Percentiles rank a stretch among this genome's conserved stretches.
Conservation (phyloP, 1,140 invertebrate species). For the Ceratitis capitata region DNA sequence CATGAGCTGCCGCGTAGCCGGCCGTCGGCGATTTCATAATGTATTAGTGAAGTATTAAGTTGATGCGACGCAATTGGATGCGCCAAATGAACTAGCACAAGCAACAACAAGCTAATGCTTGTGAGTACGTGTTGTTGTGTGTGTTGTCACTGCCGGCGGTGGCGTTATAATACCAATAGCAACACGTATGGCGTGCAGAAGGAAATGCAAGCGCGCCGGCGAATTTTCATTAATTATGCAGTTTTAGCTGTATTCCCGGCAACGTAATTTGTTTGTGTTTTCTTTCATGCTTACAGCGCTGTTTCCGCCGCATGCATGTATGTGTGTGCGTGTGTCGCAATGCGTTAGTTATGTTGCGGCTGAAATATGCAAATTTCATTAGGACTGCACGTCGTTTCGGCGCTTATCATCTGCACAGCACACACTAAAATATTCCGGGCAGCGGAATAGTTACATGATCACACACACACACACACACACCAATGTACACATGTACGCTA, state of each 20-base stretch:
- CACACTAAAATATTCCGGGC: neutral
- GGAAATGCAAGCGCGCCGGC: neutral
- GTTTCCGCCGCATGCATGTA: neutral
- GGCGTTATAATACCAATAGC: neutral
- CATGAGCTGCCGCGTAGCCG: neutral
- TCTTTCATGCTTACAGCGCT: neutral
- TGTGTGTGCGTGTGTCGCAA: neutral
- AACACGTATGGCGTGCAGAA: neutral
- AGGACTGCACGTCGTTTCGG: neutral
- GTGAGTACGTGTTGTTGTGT: neutral
- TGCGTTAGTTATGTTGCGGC: neutral
- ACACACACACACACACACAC: neutral
- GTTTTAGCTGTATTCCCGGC: neutral
- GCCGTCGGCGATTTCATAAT: neutral
- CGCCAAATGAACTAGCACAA: neutral
- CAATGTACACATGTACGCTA: neutral
- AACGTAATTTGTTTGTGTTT: slow-evolving; percentile 10
- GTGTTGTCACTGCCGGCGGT: neutral
- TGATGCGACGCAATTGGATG: no score
- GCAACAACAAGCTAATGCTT: neutral
- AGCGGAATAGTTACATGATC: neutral
- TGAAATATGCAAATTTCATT: neutral
- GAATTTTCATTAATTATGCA: slow-evolving; percentile 30
- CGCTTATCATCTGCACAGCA: neutral
- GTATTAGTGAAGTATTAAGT: neutral